Conservation (phyloP, 1,140 invertebrate species). For the Papilio machaon region DNA sequence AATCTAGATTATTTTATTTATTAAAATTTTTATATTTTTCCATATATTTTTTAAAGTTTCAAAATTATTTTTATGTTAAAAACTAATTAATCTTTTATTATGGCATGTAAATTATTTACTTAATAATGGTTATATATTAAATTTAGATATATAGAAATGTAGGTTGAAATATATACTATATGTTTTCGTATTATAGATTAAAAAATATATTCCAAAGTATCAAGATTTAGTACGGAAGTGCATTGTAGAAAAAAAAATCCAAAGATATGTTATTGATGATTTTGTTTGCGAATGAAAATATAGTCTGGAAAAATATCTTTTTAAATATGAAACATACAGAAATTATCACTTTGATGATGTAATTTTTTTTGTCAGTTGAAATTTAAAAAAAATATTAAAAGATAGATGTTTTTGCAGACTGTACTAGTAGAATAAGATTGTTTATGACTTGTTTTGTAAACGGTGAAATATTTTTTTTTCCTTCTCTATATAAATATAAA, state of each 20-base stretch:
- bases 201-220: conserved; percentile 49
- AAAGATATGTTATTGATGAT: conserved; percentile 45
- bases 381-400: too few species aligned
- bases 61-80: background rate
- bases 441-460: conserved; percentile 48
- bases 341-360: conserved; percentile 35
- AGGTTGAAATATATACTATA: background rate
- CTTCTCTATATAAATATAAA: conserved; percentile 50
- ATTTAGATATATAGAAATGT: conserved; percentile 1
- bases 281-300: conserved; percentile 3
- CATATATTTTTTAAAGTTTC: background rate
- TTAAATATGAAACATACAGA: conserved; percentile 36
- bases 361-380: conserved; percentile 27
- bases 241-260: conserved; percentile 56
- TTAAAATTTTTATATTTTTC: background rate
- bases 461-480: conserved; percentile 35
- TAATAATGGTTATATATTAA: conserved; percentile 17
- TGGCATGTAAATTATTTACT: conserved; percentile 15
- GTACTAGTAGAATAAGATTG: conserved; percentile 28
- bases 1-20: background rate
- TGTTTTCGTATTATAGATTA: background rate
- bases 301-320: conserved; percentile 21
- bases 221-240: conserved; percentile 68
- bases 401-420: conserved; percentile 31
- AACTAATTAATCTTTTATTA: background rate